Evolutionary conservation across 2,797 vertebrate species (phyloP).

Genomic region (Acrossocheilus fasciatus): DNA sequence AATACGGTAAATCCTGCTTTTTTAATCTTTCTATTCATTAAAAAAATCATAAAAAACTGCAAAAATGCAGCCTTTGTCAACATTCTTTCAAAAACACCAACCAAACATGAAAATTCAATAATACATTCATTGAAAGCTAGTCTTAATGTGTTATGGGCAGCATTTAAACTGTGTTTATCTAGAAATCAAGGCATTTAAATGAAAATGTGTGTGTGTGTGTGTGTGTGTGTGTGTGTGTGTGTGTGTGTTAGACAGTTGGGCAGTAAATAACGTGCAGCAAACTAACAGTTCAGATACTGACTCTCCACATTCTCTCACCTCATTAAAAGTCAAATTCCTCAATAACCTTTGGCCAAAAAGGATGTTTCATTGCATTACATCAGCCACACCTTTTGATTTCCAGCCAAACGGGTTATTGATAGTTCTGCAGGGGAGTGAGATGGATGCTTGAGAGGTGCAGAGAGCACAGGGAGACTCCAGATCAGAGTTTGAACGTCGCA

Average conservation of each 20-base stretch:
- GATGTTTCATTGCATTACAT: constrained; percentile 41
- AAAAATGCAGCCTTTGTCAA: background rate
- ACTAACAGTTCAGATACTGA: background rate
- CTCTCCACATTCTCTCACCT: background rate
- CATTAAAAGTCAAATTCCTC: constrained; percentile 23
- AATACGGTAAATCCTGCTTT: background rate
- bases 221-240: background rate
- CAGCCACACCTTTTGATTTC: constrained; percentile 41
- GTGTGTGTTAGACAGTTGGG: background rate
- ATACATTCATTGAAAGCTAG: background rate
- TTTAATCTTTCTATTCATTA: background rate
- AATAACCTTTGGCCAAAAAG: constrained; percentile 43
- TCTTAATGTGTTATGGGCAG: background rate
- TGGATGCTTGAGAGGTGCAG: constrained; percentile 42
- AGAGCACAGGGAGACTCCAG: constrained; percentile 39
- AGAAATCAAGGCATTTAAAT: background rate
- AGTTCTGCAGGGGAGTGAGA: constrained; percentile 44
- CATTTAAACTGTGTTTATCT: background rate
- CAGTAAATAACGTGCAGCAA: background rate
- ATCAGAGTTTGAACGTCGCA: constrained; percentile 42
- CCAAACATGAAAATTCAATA: background rate
- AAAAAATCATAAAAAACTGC: background rate
- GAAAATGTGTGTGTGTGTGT: background rate
- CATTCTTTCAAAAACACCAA: background rate
- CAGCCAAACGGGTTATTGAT: constrained; percentile 44